Conservation (phyloP, 2,113 vertebrate genomes). For the Ariopsis seemanni region DNA sequence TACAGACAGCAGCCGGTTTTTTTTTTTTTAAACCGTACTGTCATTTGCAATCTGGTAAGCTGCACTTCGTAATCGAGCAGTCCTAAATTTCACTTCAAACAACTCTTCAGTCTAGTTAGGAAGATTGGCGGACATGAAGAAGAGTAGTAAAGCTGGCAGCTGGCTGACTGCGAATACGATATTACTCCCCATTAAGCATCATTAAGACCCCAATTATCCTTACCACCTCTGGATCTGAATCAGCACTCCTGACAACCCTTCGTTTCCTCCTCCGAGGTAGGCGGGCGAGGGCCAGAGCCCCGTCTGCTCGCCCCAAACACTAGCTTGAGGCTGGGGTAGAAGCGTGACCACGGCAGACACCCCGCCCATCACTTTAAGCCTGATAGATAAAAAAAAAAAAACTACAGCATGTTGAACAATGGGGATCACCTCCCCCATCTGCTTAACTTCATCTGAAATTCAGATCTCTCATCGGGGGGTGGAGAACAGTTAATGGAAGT, state of each 20-base stretch:
- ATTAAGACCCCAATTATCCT: slow-evolving; percentile 71
- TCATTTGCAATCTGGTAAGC: slow-evolving; percentile 30
- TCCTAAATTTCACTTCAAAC: slow-evolving; percentile 30
- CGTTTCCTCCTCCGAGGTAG: slow-evolving; percentile 21
- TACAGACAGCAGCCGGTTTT: not conserved
- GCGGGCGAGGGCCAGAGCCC: slow-evolving; percentile 38
- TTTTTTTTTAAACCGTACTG: not conserved
- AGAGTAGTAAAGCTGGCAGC: slow-evolving; percentile 63
- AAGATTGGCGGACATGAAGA: slow-evolving; percentile 47
- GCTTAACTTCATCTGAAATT: slow-evolving; percentile 75
- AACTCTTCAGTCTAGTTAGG: slow-evolving; percentile 36
- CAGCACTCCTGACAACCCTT: slow-evolving; percentile 43
- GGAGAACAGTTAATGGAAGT: slow-evolving; percentile 56
- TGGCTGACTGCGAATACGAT: slow-evolving; percentile 58
- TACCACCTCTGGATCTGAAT: slow-evolving; percentile 48
- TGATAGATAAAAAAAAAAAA: slow-evolving; percentile 56
- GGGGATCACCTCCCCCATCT: slow-evolving; percentile 74
- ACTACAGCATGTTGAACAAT: slow-evolving; percentile 72
- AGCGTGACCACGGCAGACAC: slow-evolving; percentile 20
- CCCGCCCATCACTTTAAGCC: slow-evolving; percentile 57
- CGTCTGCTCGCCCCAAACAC: slow-evolving; percentile 53
- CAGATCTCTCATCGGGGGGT: slow-evolving; percentile 64
- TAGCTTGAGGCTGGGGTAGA: slow-evolving; percentile 44
- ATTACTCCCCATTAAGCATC: slow-evolving; percentile 63
- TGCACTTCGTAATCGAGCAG: slow-evolving; percentile 20